Conservation (phyloP, 2,888 invertebrate genomes). For the Leptinotarsa haldemani region DNA sequence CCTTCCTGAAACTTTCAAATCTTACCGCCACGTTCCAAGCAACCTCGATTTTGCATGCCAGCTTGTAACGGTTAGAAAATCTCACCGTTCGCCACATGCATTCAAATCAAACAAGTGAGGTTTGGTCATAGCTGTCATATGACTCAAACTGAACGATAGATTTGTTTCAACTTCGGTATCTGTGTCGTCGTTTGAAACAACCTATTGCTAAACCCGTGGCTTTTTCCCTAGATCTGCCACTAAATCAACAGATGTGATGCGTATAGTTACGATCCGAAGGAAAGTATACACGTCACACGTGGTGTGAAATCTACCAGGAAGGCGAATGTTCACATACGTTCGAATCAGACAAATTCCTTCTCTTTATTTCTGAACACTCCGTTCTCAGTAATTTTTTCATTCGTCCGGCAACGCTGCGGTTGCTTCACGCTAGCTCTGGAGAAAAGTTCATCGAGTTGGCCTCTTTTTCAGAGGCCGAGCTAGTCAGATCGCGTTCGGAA, state of each 20-base stretch:
- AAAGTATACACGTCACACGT: too few relatives aligned
- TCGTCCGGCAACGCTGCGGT: conserved; percentile 52
- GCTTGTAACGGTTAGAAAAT: conserved; percentile 34
- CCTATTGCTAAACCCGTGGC: neutral
- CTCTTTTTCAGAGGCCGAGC: conserved; percentile 59
- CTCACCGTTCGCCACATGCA: conserved; percentile 54
- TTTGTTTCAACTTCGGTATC: conserved; percentile 2
- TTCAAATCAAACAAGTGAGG: conserved; percentile 60
- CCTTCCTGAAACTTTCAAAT: neutral
- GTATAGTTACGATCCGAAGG: too few relatives aligned
- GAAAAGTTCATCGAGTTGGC: conserved; percentile 64
- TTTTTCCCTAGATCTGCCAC: conserved; percentile 5
- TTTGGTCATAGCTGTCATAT: conserved; percentile 45
- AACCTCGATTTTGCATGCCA: conserved; percentile 18
- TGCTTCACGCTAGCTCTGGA: conserved; percentile 59
- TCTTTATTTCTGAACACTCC: neutral
- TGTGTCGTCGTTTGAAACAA: neutral
- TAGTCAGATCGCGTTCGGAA: conserved; percentile 48
- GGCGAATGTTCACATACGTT: neutral
- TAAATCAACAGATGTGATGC: too few relatives aligned
- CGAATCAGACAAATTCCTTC: neutral
- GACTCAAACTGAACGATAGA: conserved; percentile 9
- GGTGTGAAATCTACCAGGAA: neutral
- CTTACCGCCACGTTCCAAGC: conserved; percentile 15
- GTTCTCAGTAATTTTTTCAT: conserved; percentile 12